Conservation (phyloP, 2,113 vertebrate genomes). For the Aythya baeri region DNA sequence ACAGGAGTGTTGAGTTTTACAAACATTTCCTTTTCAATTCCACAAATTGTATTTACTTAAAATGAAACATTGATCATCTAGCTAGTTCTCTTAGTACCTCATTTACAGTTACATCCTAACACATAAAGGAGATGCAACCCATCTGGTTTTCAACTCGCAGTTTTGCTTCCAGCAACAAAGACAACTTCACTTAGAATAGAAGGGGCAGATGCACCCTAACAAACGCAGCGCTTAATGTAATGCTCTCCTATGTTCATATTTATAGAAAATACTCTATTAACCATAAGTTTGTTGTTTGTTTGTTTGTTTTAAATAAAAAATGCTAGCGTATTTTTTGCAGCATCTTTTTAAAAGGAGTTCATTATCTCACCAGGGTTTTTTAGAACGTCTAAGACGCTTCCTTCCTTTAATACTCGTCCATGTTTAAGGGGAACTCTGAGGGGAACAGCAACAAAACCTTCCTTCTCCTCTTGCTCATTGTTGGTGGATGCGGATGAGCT, state of each 20-base stretch:
- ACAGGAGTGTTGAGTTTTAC: not conserved
- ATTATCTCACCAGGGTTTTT: conserved; percentile 87
- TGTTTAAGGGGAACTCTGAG: no score
- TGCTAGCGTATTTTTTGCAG: not conserved
- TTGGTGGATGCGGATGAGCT: conserved; percentile 50
- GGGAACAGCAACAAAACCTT: no score
- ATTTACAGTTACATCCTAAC: not conserved
- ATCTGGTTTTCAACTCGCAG: not conserved
- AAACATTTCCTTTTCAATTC: not conserved
- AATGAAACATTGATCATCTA: not conserved
- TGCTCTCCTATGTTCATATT: not conserved
- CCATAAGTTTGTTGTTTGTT: not conserved
- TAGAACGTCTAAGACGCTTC: conserved; percentile 94
- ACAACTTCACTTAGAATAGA: not conserved
- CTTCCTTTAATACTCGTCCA: conserved; percentile 81
- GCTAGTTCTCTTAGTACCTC: not conserved
- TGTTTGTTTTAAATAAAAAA: not conserved
- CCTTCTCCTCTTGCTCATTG: not conserved
- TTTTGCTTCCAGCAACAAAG: not conserved
- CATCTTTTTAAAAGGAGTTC: not conserved
- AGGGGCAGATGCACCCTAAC: not conserved
- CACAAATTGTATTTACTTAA: not conserved
- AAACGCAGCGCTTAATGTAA: not conserved
- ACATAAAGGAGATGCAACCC: not conserved
- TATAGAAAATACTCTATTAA: not conserved